Percentiles rank a stretch among this genome's conserved stretches.
Evolutionary conservation across 2,113 vertebrate genomes (phyloP).

Genomic region (Marmota flaviventris): DNA sequence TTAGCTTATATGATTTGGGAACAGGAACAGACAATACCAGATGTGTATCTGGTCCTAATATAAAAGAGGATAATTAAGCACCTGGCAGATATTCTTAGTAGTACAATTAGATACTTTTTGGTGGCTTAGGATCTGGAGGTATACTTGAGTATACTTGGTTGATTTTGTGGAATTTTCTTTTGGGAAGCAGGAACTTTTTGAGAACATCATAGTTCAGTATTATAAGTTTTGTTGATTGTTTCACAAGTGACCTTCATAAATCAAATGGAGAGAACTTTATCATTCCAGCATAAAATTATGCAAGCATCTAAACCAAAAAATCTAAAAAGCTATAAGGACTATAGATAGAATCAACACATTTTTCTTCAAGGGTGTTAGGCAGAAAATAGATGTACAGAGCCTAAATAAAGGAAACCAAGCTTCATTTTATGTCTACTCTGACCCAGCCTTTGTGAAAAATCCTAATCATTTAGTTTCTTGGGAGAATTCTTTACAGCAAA

Average conservation of each 20-base stretch:
- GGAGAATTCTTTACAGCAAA: neutral
- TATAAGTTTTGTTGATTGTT: neutral
- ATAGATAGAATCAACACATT: neutral
- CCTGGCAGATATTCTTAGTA: neutral
- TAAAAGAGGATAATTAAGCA: neutral
- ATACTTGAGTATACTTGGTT: neutral
- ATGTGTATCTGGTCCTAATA: neutral
- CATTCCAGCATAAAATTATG: slow-evolving; percentile 18
- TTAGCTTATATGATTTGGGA: slow-evolving; percentile 30
- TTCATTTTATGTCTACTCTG: neutral
- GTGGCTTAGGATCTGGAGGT: neutral
- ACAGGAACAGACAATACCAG: neutral
- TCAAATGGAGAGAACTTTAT: neutral
- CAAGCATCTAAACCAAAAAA: neutral
- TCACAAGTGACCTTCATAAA: slow-evolving; percentile 18
- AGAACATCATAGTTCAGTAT: neutral
- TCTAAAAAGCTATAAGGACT: neutral
- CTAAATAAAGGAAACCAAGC: neutral
- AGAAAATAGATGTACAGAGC: neutral
- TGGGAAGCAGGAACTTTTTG: slow-evolving; percentile 19
- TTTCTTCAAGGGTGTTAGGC: neutral
- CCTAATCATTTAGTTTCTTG: neutral
- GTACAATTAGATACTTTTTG: neutral
- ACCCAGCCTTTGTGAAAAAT: neutral
- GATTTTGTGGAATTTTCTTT: slow-evolving; percentile 2